A percentile compares a stretch with the other conserved stretches of the same genome.
Conservation (phyloP, 1,140 invertebrate species). For the Macrobrachium nipponense region DNA sequence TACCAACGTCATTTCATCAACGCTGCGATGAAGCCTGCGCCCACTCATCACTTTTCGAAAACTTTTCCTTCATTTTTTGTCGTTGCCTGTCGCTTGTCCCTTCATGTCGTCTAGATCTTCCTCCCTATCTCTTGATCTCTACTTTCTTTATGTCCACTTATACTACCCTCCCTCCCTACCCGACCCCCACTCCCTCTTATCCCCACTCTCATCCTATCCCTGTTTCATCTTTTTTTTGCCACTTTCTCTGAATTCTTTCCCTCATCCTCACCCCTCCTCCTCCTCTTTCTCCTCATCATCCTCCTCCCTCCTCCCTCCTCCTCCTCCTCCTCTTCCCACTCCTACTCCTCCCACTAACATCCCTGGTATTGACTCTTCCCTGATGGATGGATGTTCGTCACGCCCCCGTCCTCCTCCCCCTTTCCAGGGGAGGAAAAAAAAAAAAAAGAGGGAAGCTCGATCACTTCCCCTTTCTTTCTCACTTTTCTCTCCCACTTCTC, state of each 20-base stretch:
- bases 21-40: neutral
- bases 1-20: too few relatives aligned
- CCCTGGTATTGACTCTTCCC: conserved; percentile 20
- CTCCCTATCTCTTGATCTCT: neutral
- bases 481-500: neutral
- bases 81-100: neutral
- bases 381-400: conserved; percentile 9
- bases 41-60: neutral
- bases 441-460: too few relatives aligned
- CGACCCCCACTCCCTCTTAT: neutral
- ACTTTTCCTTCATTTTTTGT: neutral
- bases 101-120: neutral
- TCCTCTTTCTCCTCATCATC: neutral
- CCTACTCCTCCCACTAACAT: neutral
- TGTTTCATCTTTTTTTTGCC: too few relatives aligned
- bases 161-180: neutral
- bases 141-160: neutral
- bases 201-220: neutral
- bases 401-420: neutral
- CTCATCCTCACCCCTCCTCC: neutral
- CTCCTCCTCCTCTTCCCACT: neutral
- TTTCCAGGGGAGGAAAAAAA: too few relatives aligned
- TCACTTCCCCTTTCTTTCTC: neutral
- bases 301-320: neutral
- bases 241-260: neutral